Conservation (phyloP, 2,888 invertebrate genomes). For the Pemphredon lugubris region DNA sequence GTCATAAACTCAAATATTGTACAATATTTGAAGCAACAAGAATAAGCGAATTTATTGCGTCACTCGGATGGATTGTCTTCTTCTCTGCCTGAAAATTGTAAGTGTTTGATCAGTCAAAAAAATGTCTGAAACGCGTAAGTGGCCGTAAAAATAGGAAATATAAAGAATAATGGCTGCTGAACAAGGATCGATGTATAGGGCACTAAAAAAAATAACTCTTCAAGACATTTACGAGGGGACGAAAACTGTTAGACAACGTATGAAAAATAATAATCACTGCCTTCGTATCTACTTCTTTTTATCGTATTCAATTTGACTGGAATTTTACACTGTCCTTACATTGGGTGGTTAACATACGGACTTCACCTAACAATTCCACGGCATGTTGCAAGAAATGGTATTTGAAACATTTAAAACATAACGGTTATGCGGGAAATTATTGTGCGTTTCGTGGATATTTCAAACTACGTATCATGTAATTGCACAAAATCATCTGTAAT, state of each 20-base stretch:
- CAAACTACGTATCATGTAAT: too few species aligned
- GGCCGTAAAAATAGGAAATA: neutral
- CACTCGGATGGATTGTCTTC: too few species aligned
- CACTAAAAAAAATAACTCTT: neutral
- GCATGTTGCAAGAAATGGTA: neutral
- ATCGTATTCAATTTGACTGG: neutral
- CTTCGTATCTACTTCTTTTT: constrained; percentile 5
- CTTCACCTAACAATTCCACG: constrained; percentile 1
- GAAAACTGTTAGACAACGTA: neutral
- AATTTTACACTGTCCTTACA: constrained; percentile 22
- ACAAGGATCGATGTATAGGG: neutral
- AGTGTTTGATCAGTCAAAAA: too few species aligned
- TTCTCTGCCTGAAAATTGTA: constrained; percentile 21
- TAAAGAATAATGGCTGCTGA: neutral
- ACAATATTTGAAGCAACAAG: neutral
- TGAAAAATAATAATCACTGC: constrained; percentile 1
- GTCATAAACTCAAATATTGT: too few species aligned
- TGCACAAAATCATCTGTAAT: too few species aligned
- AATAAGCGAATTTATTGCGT: neutral
- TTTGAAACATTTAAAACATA: too few species aligned
- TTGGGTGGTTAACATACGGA: neutral
- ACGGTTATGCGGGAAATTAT: too few species aligned
- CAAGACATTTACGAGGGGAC: neutral
- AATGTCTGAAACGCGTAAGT: too few species aligned
- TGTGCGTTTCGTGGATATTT: too few species aligned